phyloP scores from a whole-genome alignment of 2,888 invertebrate species.

The Erebia palarica region DNA sequence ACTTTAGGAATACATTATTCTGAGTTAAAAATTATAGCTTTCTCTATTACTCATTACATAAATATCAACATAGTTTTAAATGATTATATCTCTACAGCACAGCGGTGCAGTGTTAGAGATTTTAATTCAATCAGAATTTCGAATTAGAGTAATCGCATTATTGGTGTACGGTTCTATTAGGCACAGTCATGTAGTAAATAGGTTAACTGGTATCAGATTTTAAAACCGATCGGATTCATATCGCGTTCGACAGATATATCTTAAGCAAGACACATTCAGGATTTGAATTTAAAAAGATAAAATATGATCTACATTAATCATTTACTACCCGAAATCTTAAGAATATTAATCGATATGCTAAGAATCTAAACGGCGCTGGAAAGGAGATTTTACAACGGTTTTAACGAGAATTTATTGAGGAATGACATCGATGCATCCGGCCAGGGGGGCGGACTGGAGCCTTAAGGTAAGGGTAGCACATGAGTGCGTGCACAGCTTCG shows the following conservation, averaged over 20 bases:
- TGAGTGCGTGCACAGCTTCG: conserved; percentile 60
- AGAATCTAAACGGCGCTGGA: conserved; percentile 47
- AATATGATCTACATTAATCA: conserved; percentile 13
- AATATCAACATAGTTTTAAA: conserved; percentile 39
- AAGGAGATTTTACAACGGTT: conserved; percentile 65
- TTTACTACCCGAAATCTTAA: conserved; percentile 33
- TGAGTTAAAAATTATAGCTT: conserved; percentile 14
- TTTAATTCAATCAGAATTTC: conserved; percentile 35
- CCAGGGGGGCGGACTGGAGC: conserved; percentile 66
- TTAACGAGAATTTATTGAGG: conserved; percentile 65
- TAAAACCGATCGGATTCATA: conserved; percentile 24
- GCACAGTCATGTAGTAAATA: conserved; percentile 16
- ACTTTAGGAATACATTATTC: conserved; percentile 21
- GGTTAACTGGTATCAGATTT: conserved; percentile 19
- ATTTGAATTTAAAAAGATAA: conserved; percentile 20
- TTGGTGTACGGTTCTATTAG: conserved; percentile 18
- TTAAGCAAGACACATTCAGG: conserved; percentile 32
- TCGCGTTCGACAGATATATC: conserved; percentile 42
- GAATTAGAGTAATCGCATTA: conserved; percentile 35
- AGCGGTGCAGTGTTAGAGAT: conserved; percentile 42
- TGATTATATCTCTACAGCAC: conserved; percentile 33
- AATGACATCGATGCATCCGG: conserved; percentile 74
- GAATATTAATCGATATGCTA: conserved; percentile 44
- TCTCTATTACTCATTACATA: conserved; percentile 45
- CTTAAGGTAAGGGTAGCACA: conserved; percentile 47